Evolutionary conservation across 2,888 invertebrate species (phyloP), one percentile per base, ranked within the genome.

Genomic region (Selenia dentaria): DNA sequence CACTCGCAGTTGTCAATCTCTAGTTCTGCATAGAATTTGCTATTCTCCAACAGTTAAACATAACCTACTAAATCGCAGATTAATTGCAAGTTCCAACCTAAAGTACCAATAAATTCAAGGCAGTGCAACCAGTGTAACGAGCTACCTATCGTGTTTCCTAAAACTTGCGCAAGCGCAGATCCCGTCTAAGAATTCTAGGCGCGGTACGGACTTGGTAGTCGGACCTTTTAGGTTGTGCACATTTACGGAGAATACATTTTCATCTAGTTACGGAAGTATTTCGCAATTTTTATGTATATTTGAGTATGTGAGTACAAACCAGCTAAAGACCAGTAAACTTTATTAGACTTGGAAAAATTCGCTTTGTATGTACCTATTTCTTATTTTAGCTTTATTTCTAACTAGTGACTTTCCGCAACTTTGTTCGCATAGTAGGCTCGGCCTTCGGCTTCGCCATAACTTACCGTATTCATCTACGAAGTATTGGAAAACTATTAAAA

Each of bases 101-200:
- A 36, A 36, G 16, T 27, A 8, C 16, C 14, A 25, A 43, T 36
- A 36, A 18, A 36, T 31, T 36, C 20, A 31, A 12, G 9, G 8
- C 5, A 16, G 22, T 20, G 27, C 9, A 33, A 20, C 33, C 13
- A 34, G 28, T 28, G 35, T 13, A 25, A 25, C 48, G 18, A 18
- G 51, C 12, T 6, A 37, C 27, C 58, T 38, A 44, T 48, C 60
- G 67, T 59, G 64, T 70, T 72, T 73, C 69, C 75, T 72, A 69
- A 46, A 6, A 22, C 10, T 84, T 82, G 75, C 79, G 81, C 77
- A 83, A 84, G 60, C 56, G 56, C 62, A 55, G 52, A 55, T 73
- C 64, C 68, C 60, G 69, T 55, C 64, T 54, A 54, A 77, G 83
- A 77, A 82, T 81, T 69, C 66, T 57, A 79, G 84, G 84, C 66